Evolutionary conservation across 2,797 vertebrate genomes (phyloP).

Genomic region (Protonibea diacanthus): DNA sequence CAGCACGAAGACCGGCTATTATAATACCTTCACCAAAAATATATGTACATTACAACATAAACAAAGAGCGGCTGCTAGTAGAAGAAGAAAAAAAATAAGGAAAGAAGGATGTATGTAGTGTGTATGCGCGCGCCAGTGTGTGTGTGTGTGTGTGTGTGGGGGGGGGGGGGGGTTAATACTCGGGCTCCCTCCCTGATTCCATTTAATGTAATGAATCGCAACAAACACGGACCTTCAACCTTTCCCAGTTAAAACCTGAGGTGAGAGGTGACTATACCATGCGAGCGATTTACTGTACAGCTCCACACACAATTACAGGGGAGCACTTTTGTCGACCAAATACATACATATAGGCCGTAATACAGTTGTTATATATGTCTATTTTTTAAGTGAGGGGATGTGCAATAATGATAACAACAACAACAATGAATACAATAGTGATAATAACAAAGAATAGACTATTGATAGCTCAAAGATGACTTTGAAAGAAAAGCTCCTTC

Average conservation of each 20-base stretch:
- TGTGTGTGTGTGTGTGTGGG: conserved; percentile 27
- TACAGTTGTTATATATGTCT: background rate
- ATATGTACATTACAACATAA: conserved; percentile 86
- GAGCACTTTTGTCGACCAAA: conserved; percentile 1
- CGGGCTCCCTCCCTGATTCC: conserved; percentile 76
- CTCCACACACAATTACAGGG: background rate
- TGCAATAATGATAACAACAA: background rate
- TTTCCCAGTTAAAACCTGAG: conserved; percentile 74
- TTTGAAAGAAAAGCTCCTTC: background rate
- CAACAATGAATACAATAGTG: background rate
- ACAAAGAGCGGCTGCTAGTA: conserved; percentile 78
- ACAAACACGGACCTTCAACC: conserved; percentile 79
- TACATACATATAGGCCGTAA: background rate
- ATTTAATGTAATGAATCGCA: conserved; percentile 81
- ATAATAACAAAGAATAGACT: background rate
- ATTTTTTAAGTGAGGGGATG: background rate
- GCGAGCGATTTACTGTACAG: conserved; percentile 36
- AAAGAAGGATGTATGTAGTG: conserved; percentile 2
- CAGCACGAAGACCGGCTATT: conserved; percentile 85
- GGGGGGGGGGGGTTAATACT: conserved; percentile 59
- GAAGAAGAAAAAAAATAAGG: conserved; percentile 23
- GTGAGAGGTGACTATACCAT: conserved; percentile 50
- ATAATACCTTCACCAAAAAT: conserved; percentile 86
- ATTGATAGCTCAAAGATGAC: background rate
- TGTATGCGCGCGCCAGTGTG: background rate